Conservation (phyloP, 1,140 invertebrate genomes). For the Sarcophaga peregrina region DNA sequence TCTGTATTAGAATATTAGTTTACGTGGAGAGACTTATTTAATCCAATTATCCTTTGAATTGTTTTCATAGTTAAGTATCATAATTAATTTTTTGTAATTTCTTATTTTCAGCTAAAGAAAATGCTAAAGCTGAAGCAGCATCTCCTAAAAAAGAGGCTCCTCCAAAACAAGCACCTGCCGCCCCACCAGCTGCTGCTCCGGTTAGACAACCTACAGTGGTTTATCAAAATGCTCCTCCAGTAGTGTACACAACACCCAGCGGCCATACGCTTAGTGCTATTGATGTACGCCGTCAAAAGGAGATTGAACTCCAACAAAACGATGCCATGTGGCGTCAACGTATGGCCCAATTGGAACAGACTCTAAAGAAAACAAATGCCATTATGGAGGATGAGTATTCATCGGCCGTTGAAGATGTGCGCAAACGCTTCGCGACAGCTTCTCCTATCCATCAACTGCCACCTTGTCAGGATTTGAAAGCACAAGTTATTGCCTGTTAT, state of each 20-base stretch:
- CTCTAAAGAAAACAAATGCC: constrained; percentile 67
- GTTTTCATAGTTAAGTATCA: not conserved
- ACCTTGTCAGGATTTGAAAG: constrained; percentile 68
- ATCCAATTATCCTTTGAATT: not conserved
- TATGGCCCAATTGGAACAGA: constrained; percentile 66
- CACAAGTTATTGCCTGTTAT: constrained; percentile 69
- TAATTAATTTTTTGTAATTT: not conserved
- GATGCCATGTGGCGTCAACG: constrained; percentile 69
- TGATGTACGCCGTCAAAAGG: constrained; percentile 64
- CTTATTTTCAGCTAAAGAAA: constrained; percentile 54
- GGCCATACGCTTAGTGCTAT: constrained; percentile 62
- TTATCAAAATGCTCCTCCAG: constrained; percentile 54
- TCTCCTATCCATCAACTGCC: constrained; percentile 60
- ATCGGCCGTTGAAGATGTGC: constrained; percentile 64
- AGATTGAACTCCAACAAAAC: constrained; percentile 60
- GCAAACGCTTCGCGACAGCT: constrained; percentile 62
- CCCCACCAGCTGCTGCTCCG: constrained; percentile 39
- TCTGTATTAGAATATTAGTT: too few species aligned
- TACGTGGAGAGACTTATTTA: too few species aligned
- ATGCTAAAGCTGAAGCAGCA: constrained; percentile 44
- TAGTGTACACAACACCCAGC: constrained; percentile 55
- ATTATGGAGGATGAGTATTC: constrained; percentile 69
- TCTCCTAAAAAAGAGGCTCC: constrained; percentile 37
- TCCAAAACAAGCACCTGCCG: constrained; percentile 45
- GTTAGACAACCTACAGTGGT: constrained; percentile 50